phyloP scores from a whole-genome alignment of 1,140 invertebrate genomes.

The Cecropterus lyciades region DNA sequence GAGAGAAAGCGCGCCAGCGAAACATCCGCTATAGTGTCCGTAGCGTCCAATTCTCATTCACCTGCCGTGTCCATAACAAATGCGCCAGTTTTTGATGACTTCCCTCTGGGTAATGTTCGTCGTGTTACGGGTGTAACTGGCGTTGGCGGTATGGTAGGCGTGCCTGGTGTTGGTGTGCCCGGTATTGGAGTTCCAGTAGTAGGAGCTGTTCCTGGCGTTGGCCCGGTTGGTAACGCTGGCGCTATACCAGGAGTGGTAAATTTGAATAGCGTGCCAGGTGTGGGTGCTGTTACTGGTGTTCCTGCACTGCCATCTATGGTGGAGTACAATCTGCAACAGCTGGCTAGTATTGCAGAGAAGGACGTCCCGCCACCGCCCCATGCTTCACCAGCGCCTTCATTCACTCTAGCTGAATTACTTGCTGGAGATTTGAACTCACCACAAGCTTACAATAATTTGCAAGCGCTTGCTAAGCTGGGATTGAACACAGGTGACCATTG shows the following conservation, averaged over 20 bases:
- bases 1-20: slow-evolving; percentile 80
- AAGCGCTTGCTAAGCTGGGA: slow-evolving; percentile 94
- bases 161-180: slow-evolving; percentile 61
- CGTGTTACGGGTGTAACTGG: slow-evolving; percentile 66
- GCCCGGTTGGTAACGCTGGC: slow-evolving; percentile 52
- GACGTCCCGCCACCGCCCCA: slow-evolving; percentile 84
- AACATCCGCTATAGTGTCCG: slow-evolving; percentile 89
- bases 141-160: slow-evolving; percentile 64
- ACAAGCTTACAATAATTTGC: slow-evolving; percentile 93
- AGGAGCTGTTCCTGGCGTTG: slow-evolving; percentile 57
- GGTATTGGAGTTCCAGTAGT: slow-evolving; percentile 63
- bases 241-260: slow-evolving; percentile 68
- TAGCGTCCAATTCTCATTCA: slow-evolving; percentile 72
- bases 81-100: slow-evolving; percentile 76
- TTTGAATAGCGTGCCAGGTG: slow-evolving; percentile 65
- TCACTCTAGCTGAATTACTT: slow-evolving; percentile 90
- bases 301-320: slow-evolving; percentile 88
- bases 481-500: slow-evolving; percentile 86
- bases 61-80: slow-evolving; percentile 77
- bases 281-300: slow-evolving; percentile 64
- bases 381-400: slow-evolving; percentile 87
- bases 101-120: slow-evolving; percentile 65
- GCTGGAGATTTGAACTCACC: slow-evolving; percentile 88
- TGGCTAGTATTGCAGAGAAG: slow-evolving; percentile 91
- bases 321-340: slow-evolving; percentile 92